Conservation (phyloP, 1,140 invertebrate genomes). For the Polypedilum pembai region DNA sequence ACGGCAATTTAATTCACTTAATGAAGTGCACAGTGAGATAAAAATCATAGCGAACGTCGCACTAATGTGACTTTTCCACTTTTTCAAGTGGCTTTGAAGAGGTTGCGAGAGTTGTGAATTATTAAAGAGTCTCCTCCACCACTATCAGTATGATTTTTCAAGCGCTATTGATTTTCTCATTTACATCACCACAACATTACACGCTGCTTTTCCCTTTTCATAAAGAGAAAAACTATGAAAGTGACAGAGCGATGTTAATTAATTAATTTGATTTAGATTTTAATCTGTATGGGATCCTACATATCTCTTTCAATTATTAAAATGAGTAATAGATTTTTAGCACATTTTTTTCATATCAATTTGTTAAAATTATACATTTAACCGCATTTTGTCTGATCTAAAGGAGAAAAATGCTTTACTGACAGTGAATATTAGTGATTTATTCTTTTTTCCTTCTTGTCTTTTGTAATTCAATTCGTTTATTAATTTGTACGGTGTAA, state of each 20-base stretch:
- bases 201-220: too few relatives aligned
- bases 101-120: background rate
- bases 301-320: constrained; percentile 14
- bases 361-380: too few relatives aligned
- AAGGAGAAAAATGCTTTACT: too few relatives aligned
- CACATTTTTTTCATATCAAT: background rate
- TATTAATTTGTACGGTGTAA: too few relatives aligned
- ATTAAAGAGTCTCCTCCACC: background rate
- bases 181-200: too few relatives aligned
- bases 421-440: too few relatives aligned
- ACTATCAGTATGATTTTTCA: too few relatives aligned
- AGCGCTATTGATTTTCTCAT: too few relatives aligned
- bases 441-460: too few relatives aligned
- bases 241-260: background rate
- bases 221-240: too few relatives aligned
- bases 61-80: background rate
- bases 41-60: background rate
- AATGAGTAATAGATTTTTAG: constrained; percentile 9
- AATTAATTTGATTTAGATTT: constrained; percentile 14
- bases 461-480: too few relatives aligned
- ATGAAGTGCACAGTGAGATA: background rate
- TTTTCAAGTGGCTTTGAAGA: background rate
- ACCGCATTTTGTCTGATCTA: too few relatives aligned
- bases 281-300: background rate
- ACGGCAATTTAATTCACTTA: constrained; percentile 18